Evolutionary conservation across 2,888 invertebrate species (phyloP).

Genomic region (Malachius bipustulatus): DNA sequence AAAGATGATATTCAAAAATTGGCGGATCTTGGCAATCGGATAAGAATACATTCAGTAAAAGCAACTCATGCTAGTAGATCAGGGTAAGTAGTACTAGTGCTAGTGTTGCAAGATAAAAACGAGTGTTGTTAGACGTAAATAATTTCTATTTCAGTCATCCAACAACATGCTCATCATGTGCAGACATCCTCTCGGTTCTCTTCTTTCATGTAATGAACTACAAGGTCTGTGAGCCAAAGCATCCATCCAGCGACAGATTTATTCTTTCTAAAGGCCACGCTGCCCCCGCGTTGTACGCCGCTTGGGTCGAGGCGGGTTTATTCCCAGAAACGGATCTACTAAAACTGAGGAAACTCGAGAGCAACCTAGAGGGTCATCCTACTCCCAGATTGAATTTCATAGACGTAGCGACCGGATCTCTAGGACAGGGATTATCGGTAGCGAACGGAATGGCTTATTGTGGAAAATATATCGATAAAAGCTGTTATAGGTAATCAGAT

Average conservation of each 20-base stretch:
- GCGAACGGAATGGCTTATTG: slow-evolving; percentile 98
- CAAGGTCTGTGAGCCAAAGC: slow-evolving; percentile 71
- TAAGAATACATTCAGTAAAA: slow-evolving; percentile 1
- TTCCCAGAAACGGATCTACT: slow-evolving; percentile 70
- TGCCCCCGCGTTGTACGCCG: slow-evolving; percentile 95
- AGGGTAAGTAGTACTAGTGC: no score
- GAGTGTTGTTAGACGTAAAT: no score
- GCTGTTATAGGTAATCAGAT: slow-evolving; percentile 52
- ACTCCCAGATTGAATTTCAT: slow-evolving; percentile 93
- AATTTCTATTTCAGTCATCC: slow-evolving; percentile 65
- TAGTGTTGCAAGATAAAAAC: no score
- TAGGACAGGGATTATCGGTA: slow-evolving; percentile 91
- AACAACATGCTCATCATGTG: slow-evolving; percentile 95
- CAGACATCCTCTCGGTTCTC: slow-evolving; percentile 94
- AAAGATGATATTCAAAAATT: no score
- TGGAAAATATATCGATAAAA: slow-evolving; percentile 72
- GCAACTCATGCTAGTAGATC: background rate
- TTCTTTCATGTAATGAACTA: slow-evolving; percentile 97
- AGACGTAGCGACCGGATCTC: slow-evolving; percentile 96
- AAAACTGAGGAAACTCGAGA: slow-evolving; percentile 79
- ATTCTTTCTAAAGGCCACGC: slow-evolving; percentile 97
- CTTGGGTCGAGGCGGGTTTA: slow-evolving; percentile 93
- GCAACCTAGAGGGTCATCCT: slow-evolving; percentile 96
- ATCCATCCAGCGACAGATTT: slow-evolving; percentile 86
- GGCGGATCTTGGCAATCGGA: background rate